A percentile compares a stretch with the other conserved stretches of the same genome.
These are phyloP conservation scores for Callyntrura guangdongensis DNA, from an alignment of 2,888 invertebrate species.

Conservation along the genomic window DNA sequence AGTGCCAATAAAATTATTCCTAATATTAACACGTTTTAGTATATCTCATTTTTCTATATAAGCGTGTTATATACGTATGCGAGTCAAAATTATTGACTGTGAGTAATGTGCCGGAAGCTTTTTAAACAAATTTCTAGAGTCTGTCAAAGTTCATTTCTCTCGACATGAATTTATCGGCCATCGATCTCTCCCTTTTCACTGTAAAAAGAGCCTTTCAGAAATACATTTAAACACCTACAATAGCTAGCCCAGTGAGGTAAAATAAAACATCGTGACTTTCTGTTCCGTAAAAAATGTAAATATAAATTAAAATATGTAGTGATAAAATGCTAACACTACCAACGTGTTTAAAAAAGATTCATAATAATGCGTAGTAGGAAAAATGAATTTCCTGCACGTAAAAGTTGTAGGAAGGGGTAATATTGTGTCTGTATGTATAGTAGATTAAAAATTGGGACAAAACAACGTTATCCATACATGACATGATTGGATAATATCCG, in stretches of 20 bases:
- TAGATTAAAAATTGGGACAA: too few relatives aligned
- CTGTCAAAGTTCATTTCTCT: not conserved
- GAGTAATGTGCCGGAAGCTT: constrained; percentile 1
- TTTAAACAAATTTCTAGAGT: not conserved
- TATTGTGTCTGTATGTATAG: too few relatives aligned
- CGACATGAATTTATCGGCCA: constrained; percentile 38
- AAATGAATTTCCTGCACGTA: too few relatives aligned
- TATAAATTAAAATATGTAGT: not conserved
- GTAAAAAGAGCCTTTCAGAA: not conserved
- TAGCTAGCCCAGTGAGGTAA: not conserved
- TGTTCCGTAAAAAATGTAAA: not conserved
- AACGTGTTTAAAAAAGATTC: too few relatives aligned
- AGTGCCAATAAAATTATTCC: not conserved
- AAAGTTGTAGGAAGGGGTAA: too few relatives aligned
- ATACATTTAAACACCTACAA: not conserved
- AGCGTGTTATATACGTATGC: not conserved
- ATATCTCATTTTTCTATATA: not conserved
- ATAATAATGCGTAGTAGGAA: too few relatives aligned
- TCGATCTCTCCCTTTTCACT: constrained; percentile 7
- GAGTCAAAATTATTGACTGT: too few relatives aligned
- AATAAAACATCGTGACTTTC: not conserved
- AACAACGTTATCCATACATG: too few relatives aligned
- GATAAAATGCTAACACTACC: too few relatives aligned
- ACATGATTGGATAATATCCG: too few relatives aligned
- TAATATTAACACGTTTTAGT: not conserved